Conservation (phyloP, 2,113 vertebrate genomes). For the Cervus canadensis region DNA sequence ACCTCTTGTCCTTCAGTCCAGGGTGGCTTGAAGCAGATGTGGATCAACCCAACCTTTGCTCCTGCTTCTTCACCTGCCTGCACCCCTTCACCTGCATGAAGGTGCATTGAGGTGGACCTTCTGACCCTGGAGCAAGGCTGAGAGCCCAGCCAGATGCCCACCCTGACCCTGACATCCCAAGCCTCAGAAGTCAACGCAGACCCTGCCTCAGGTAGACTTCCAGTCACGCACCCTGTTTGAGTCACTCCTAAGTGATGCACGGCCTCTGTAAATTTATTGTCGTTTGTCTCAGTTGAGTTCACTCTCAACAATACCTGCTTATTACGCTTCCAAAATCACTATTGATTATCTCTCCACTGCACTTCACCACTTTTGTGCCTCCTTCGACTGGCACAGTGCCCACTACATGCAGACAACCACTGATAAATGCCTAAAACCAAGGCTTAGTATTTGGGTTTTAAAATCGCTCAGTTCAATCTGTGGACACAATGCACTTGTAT, state of each 20-base stretch:
- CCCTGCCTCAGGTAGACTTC: not conserved
- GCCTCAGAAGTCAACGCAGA: not conserved
- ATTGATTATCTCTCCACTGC: too few relatives aligned
- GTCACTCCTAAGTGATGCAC: not conserved
- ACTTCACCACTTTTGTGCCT: too few relatives aligned
- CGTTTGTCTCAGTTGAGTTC: fast-evolving
- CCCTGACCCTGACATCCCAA: not conserved
- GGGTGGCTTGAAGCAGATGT: not conserved
- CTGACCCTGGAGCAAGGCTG: not conserved
- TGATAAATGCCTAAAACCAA: not conserved
- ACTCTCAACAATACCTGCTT: not conserved
- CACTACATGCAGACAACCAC: not conserved
- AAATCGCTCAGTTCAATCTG: not conserved
- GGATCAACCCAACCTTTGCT: not conserved
- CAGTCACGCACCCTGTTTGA: not conserved
- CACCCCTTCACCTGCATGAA: not conserved
- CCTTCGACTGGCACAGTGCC: not conserved
- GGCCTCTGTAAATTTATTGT: not conserved
- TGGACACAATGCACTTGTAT: not conserved
- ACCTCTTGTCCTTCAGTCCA: not conserved
- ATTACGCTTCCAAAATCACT: not conserved
- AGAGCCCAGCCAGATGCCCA: not conserved
- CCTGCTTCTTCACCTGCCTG: not conserved
- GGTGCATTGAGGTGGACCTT: not conserved
- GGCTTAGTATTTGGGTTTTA: not conserved